These are phyloP conservation scores for Streptopelia turtur DNA, from an alignment of 2,797 vertebrate genomes.

Conservation along the genomic window DNA sequence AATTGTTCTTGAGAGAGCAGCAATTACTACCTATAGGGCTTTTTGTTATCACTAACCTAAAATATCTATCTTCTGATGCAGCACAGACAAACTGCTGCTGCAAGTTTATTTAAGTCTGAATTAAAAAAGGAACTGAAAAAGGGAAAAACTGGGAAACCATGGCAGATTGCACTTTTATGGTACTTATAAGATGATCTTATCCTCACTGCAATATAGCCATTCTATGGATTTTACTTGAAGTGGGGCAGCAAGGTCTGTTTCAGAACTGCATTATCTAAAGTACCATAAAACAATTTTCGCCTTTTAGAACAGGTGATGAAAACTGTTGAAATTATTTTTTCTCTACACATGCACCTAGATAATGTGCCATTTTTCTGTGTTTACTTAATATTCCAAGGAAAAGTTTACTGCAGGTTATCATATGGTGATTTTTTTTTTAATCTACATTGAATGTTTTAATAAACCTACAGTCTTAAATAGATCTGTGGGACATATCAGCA, in stretches of 20 bases:
- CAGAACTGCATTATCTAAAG: constrained; percentile 42
- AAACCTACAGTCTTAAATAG: not conserved
- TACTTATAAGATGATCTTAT: constrained; percentile 45
- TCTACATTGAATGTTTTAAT: constrained; percentile 15
- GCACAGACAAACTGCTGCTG: constrained; percentile 49
- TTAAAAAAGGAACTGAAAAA: constrained; percentile 15
- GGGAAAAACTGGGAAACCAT: constrained; percentile 13
- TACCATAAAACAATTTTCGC: not conserved
- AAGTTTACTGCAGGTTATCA: not conserved
- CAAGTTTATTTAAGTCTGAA: constrained; percentile 38
- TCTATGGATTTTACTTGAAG: constrained; percentile 48
- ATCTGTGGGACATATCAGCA: not conserved
- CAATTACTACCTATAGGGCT: constrained; percentile 47
- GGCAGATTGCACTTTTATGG: constrained; percentile 46
- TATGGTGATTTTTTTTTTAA: constrained; percentile 12
- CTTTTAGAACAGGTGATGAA: not conserved
- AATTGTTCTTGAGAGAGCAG: not conserved
- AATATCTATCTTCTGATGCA: constrained; percentile 51
- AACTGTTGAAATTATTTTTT: constrained; percentile 26
- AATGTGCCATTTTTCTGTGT: not conserved
- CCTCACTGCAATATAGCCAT: constrained; percentile 25
- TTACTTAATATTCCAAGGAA: constrained; percentile 7
- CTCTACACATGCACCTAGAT: not conserved
- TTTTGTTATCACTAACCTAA: constrained; percentile 42
- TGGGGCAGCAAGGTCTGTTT: constrained; percentile 8